Evolutionary conservation across 1,140 invertebrate genomes (phyloP).

Genomic region (Ceratosolen fusciceps): DNA sequence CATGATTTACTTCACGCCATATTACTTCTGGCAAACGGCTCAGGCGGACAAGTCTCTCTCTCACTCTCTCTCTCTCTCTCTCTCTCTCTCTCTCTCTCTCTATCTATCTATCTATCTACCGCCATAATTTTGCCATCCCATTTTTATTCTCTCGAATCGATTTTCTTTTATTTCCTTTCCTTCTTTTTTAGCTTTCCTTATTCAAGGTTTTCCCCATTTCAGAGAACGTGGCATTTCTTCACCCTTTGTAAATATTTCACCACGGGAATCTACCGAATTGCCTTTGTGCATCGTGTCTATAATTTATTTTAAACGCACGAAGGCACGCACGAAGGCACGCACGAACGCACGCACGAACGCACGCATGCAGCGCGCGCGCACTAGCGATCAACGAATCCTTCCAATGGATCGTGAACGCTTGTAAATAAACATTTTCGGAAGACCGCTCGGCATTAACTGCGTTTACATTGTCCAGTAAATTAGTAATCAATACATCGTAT

Average conservation of each 20-base stretch:
- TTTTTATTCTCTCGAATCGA: slow-evolving; percentile 25
- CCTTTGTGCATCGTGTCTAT: slow-evolving; percentile 19
- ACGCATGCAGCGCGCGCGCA: too few relatives aligned
- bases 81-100: too few relatives aligned
- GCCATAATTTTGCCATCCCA: slow-evolving; percentile 32
- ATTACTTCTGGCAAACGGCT: slow-evolving; percentile 8
- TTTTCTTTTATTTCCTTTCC: slow-evolving; percentile 6
- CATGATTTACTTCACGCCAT: slow-evolving; percentile 44
- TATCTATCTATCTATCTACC: too few relatives aligned
- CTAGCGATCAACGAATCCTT: too few relatives aligned
- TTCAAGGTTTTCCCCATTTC: slow-evolving; percentile 24
- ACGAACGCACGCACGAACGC: too few relatives aligned
- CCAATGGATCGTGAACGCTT: neutral
- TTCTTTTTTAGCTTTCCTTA: neutral
- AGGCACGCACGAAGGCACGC: too few relatives aligned
- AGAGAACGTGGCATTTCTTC: slow-evolving; percentile 28
- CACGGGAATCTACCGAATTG: neutral
- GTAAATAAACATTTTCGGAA: slow-evolving; percentile 25
- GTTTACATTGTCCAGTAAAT: neutral
- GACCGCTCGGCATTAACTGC: too few relatives aligned
- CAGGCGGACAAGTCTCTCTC: slow-evolving; percentile 27
- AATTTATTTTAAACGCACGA: slow-evolving; percentile 32
- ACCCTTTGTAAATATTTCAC: slow-evolving; percentile 45
- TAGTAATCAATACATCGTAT: slow-evolving; percentile 37
- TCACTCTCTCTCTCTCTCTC: too few relatives aligned